Evolutionary conservation across 2,113 vertebrate genomes (phyloP).

Genomic region (Oryzias curvinotus): DNA sequence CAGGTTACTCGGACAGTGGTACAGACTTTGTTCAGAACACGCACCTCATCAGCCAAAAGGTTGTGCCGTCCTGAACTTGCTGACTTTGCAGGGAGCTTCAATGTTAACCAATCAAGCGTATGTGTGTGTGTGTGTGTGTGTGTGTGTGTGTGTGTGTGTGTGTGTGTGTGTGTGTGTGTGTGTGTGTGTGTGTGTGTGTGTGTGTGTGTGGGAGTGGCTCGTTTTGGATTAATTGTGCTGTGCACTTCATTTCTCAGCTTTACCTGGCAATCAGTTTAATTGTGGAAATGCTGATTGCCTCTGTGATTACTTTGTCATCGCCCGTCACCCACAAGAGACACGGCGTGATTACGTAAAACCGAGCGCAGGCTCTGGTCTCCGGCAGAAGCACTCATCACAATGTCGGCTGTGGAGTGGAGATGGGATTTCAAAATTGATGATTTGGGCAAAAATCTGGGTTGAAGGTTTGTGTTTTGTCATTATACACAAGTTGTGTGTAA

Average conservation of each 20-base stretch:
- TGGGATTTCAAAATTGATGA: too few species aligned
- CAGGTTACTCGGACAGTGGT: too few species aligned
- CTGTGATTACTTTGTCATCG: slow-evolving; percentile 9
- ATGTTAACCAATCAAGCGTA: slow-evolving; percentile 6
- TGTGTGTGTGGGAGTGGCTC: too few species aligned
- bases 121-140: background rate
- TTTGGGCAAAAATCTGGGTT: too few species aligned
- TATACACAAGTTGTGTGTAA: too few species aligned
- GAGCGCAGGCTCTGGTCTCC: background rate
- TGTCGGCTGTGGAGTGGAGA: background rate
- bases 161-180: background rate
- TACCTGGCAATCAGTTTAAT: slow-evolving; percentile 6
- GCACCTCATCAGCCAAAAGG: background rate
- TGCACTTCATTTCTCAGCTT: background rate
- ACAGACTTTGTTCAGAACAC: background rate
- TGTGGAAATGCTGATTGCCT: slow-evolving; percentile 13
- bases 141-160: background rate
- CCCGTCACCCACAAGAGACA: background rate
- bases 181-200: too few species aligned
- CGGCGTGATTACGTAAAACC: background rate
- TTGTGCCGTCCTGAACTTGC: background rate
- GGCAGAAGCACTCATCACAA: background rate
- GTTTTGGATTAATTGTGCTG: background rate
- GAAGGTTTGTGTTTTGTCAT: too few species aligned
- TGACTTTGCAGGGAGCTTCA: slow-evolving; percentile 1